Evolutionary conservation across 1,140 invertebrate species (phyloP).

Genomic region (Acarapis woodi): DNA sequence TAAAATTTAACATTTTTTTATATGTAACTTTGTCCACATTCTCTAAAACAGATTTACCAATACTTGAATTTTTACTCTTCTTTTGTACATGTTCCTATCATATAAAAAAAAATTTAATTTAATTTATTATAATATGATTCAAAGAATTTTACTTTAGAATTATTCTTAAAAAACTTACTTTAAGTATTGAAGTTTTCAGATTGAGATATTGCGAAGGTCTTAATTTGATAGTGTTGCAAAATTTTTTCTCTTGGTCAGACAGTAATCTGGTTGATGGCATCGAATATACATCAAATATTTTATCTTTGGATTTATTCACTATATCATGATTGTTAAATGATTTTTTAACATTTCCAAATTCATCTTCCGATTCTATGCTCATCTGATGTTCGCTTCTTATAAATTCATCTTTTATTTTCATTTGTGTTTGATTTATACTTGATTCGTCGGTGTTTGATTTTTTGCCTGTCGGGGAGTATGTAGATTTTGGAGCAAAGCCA

Average conservation of each 20-base stretch:
- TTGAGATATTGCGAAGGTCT: conserved; percentile 25
- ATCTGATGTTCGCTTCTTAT: neutral
- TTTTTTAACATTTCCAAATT: no score
- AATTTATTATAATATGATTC: neutral
- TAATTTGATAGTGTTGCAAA: conserved; percentile 24
- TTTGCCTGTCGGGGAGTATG: neutral
- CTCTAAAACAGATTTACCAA: neutral
- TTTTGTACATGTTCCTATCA: no score
- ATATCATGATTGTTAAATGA: neutral
- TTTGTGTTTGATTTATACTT: neutral
- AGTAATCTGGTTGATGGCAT: neutral
- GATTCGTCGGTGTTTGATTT: neutral
- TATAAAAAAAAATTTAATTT: neutral
- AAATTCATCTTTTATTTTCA: neutral
- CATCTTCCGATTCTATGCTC: no score
- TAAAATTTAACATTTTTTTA: conserved; percentile 1
- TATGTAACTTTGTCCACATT: neutral
- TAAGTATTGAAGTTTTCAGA: conserved; percentile 23
- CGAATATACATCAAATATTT: neutral
- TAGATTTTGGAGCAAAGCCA: conserved; percentile 1
- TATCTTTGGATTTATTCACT: neutral
- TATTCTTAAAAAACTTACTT: conserved; percentile 14
- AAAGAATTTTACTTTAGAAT: neutral
- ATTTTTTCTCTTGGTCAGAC: conserved; percentile 13
- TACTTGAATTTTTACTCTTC: neutral